Conservation (phyloP, 2,797 vertebrate genomes). For the Gambusia yucatana region DNA sequence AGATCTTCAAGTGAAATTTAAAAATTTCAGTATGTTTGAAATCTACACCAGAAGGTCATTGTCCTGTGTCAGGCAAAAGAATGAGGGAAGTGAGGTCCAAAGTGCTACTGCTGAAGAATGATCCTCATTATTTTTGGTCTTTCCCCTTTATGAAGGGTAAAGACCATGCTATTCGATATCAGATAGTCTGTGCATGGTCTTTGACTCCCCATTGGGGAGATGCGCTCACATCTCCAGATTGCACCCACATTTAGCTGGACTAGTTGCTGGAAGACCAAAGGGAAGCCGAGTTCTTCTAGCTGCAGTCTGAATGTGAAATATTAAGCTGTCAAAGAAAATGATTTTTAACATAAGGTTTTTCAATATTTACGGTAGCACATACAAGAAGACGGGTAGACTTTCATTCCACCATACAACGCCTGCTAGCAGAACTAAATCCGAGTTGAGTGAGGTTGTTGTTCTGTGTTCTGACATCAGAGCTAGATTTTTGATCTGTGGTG, state of each 20-base stretch:
- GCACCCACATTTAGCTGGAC: neutral
- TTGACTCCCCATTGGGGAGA: neutral
- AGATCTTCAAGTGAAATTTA: slow-evolving; percentile 44
- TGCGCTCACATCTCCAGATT: neutral
- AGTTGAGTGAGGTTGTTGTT: neutral
- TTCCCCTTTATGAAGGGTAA: neutral
- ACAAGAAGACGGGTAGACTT: neutral
- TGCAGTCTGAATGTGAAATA: neutral
- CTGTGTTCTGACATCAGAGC: neutral
- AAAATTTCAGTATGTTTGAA: neutral
- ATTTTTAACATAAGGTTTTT: neutral
- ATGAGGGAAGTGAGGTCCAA: neutral
- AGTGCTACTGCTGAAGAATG: neutral
- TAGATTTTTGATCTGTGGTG: neutral
- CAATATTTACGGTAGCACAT: neutral
- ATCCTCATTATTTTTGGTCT: neutral
- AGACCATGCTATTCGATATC: neutral
- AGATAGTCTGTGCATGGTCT: neutral
- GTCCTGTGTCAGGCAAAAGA: neutral
- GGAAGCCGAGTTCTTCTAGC: neutral
- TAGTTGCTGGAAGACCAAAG: neutral
- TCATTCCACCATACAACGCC: neutral
- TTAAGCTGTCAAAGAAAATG: neutral
- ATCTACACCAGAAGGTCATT: neutral
- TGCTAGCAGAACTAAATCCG: neutral